These are phyloP conservation scores for Acanthochromis polyacanthus DNA, from an alignment of 2,113 vertebrate genomes.

Conservation along the genomic window DNA sequence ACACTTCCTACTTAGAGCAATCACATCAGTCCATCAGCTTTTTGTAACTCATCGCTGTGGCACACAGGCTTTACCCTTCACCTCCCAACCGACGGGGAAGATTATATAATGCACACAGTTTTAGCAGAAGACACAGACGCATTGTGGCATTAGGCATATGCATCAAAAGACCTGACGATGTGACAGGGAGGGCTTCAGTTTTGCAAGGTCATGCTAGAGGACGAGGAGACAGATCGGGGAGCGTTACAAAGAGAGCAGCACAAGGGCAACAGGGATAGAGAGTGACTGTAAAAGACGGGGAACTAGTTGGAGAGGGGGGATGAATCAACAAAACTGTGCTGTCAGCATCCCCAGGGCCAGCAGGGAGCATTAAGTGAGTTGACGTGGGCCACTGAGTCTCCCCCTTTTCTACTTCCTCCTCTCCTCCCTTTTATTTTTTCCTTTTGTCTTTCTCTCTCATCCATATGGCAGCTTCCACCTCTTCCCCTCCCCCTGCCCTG, in stretches of 20 bases:
- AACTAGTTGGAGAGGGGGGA: slow-evolving; percentile 52
- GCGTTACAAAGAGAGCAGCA: slow-evolving; percentile 31
- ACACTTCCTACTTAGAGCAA: slow-evolving; percentile 32
- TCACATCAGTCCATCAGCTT: slow-evolving; percentile 43
- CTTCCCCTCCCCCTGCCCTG: slow-evolving; percentile 66
- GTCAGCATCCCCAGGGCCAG: slow-evolving; percentile 76
- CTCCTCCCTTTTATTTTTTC: slow-evolving; percentile 52
- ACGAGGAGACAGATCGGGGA: slow-evolving; percentile 33
- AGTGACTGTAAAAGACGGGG: slow-evolving; percentile 59
- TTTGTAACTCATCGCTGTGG: slow-evolving; percentile 19
- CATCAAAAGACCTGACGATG: slow-evolving; percentile 58
- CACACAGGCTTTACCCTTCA: slow-evolving; percentile 38
- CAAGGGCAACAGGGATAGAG: slow-evolving; percentile 63
- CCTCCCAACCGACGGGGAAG: slow-evolving; percentile 19
- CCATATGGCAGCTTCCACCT: slow-evolving; percentile 75
- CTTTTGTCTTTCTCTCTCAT: slow-evolving; percentile 71
- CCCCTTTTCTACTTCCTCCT: slow-evolving; percentile 52
- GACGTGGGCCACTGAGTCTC: slow-evolving; percentile 69
- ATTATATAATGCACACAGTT: slow-evolving; percentile 17
- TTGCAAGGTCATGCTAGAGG: slow-evolving; percentile 68
- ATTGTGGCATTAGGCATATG: slow-evolving; percentile 43
- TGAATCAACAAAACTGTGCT: slow-evolving; percentile 78
- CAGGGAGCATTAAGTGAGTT: slow-evolving; percentile 71
- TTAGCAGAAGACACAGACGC: slow-evolving; percentile 17
- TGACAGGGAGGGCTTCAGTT: slow-evolving; percentile 47